Evolutionary conservation across 1,140 invertebrate genomes (phyloP).

Genomic region (Cyphomyrmex costatus): DNA sequence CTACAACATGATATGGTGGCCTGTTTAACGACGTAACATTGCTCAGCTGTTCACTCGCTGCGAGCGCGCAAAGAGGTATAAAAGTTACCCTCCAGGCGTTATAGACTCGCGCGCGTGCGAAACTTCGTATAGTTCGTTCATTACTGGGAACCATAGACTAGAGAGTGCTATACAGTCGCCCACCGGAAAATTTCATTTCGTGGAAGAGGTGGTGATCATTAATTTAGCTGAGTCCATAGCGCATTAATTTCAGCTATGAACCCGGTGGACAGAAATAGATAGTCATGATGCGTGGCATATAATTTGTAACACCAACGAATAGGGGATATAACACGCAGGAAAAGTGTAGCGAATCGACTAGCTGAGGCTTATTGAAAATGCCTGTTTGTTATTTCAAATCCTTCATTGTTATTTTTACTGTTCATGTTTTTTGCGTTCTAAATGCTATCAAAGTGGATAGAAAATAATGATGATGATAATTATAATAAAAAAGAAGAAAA

Average conservation of each 20-base stretch:
- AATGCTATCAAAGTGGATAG: neutral
- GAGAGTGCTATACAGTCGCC: neutral
- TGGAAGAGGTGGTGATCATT: constrained; percentile 29
- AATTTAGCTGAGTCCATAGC: constrained; percentile 31
- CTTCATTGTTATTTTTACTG: neutral
- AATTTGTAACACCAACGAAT: neutral
- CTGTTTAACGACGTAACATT: constrained; percentile 44
- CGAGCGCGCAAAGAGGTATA: constrained; percentile 12
- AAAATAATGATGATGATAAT: too few species aligned
- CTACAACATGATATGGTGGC: constrained; percentile 21
- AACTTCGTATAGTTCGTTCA: constrained; percentile 52
- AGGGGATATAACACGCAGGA: neutral
- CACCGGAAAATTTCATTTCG: constrained; percentile 46
- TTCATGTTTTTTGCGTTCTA: neutral
- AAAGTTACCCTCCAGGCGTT: neutral
- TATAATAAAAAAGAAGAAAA: too few species aligned
- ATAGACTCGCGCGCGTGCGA: constrained; percentile 34
- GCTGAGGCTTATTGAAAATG: neutral
- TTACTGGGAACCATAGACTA: neutral
- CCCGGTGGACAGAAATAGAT: neutral
- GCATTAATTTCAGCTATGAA: neutral
- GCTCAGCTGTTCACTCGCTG: constrained; percentile 10
- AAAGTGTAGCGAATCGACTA: neutral
- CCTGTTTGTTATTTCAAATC: neutral
- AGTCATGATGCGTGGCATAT: neutral